These are phyloP conservation scores for Xiphorhynchus elegans DNA, from an alignment of 2,113 vertebrate genomes.

Conservation along the genomic window DNA sequence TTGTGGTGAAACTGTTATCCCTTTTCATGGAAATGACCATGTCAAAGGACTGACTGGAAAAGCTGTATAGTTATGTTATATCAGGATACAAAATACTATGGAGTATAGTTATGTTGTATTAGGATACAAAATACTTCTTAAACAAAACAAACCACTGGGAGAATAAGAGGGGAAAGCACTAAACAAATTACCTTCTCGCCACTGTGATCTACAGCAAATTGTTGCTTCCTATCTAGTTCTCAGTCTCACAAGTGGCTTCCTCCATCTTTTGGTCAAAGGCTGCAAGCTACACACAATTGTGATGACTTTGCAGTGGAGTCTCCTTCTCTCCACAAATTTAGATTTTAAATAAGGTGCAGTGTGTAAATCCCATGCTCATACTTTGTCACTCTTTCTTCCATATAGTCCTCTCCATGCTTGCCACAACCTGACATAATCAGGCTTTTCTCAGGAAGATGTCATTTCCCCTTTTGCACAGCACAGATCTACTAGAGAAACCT, in stretches of 20 bases:
- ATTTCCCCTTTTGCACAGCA: background rate
- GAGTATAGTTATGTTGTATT: too few relatives aligned
- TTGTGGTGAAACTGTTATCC: background rate
- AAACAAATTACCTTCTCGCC: too few relatives aligned
- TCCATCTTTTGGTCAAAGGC: fast-evolving
- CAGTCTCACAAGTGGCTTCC: background rate
- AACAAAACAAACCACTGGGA: background rate
- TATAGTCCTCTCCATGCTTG: background rate
- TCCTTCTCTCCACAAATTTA: background rate
- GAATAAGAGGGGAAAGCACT: background rate
- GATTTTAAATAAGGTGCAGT: background rate
- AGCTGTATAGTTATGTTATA: background rate
- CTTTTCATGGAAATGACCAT: background rate
- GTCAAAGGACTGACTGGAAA: background rate
- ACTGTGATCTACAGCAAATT: background rate
- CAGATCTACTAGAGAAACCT: background rate
- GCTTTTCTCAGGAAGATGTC: background rate
- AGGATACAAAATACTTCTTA: background rate
- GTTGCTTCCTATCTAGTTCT: background rate
- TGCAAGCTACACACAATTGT: background rate
- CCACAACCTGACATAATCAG: background rate
- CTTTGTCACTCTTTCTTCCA: background rate
- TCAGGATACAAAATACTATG: background rate
- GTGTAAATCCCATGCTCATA: background rate
- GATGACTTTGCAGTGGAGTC: background rate